phyloP scores from a whole-genome alignment of 2,888 invertebrate genomes.

The Agriopis aurantiaria region DNA sequence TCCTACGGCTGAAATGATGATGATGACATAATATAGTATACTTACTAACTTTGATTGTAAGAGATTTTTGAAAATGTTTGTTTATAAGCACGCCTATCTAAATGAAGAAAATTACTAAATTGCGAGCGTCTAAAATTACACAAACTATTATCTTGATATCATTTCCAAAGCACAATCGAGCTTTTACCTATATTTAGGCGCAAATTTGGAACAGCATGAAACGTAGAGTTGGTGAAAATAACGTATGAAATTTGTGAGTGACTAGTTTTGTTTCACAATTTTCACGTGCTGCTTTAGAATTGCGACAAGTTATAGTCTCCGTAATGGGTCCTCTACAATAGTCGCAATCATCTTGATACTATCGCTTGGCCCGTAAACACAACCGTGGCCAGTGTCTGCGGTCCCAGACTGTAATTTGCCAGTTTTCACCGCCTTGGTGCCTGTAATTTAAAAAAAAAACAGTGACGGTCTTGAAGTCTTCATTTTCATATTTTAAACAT shows the following conservation, averaged over 20 bases:
- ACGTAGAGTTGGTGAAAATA: neutral
- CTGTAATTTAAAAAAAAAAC: conserved; percentile 79
- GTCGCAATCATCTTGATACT: conserved; percentile 70
- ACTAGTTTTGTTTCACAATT: neutral
- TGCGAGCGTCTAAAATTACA: conserved; percentile 32
- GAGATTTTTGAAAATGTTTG: neutral
- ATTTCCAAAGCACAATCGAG: conserved; percentile 47
- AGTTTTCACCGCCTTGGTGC: conserved; percentile 80
- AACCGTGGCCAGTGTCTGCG: conserved; percentile 69
- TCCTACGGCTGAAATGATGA: too few relatives aligned
- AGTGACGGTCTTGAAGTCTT: conserved; percentile 72
- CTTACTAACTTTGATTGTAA: neutral
- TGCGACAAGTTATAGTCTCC: conserved; percentile 48
- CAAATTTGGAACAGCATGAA: conserved; percentile 20
- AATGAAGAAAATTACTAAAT: conserved; percentile 36
- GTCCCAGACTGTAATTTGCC: conserved; percentile 80
- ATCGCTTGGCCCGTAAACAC: conserved; percentile 60
- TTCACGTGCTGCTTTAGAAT: conserved; percentile 6
- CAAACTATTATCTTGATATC: conserved; percentile 31
- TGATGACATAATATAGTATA: too few relatives aligned
- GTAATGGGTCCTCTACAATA: conserved; percentile 69
- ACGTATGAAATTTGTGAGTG: neutral
- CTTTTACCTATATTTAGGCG: conserved; percentile 50
- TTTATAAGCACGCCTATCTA: conserved; percentile 29
- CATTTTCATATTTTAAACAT: conserved; percentile 68